phyloP scores from a whole-genome alignment of 1,140 invertebrate genomes.

The Trachymyrmex cornetzi region DNA sequence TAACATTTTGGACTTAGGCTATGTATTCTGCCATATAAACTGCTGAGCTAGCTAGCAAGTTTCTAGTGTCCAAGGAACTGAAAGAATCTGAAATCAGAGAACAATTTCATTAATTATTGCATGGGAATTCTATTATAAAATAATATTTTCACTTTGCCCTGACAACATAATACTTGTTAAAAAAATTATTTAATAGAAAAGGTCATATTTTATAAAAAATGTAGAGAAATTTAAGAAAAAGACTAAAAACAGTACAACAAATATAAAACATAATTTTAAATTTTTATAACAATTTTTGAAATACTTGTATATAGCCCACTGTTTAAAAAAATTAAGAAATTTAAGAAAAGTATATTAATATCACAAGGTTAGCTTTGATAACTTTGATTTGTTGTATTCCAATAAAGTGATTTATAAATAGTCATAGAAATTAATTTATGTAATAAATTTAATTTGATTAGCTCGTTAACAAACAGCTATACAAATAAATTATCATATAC shows the following conservation, averaged over 20 bases:
- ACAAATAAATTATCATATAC: background rate
- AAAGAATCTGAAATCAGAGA: conserved; percentile 73
- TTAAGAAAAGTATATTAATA: background rate
- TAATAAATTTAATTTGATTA: background rate
- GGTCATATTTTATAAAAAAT: background rate
- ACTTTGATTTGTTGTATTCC: background rate
- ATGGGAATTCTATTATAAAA: conserved; percentile 14
- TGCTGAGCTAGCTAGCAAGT: conserved; percentile 53
- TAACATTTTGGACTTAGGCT: conserved; percentile 54
- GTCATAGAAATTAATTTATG: background rate
- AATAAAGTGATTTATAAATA: background rate
- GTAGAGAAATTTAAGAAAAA: background rate
- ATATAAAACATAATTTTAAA: conserved; percentile 25
- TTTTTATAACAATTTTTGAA: background rate
- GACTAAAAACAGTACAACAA: background rate
- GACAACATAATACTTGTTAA: background rate
- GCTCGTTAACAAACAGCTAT: background rate
- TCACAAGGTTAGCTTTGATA: background rate
- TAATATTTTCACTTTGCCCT: conserved; percentile 17
- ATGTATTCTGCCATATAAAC: conserved; percentile 40
- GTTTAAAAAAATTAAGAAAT: background rate
- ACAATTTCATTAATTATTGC: conserved; percentile 24
- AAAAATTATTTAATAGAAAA: background rate
- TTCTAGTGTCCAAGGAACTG: conserved; percentile 64
- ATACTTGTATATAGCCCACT: background rate